A percentile compares a stretch with the other conserved stretches of the same genome.
Evolutionary conservation across 2,113 vertebrate genomes (phyloP).

Genomic region (Loxodonta africana): DNA sequence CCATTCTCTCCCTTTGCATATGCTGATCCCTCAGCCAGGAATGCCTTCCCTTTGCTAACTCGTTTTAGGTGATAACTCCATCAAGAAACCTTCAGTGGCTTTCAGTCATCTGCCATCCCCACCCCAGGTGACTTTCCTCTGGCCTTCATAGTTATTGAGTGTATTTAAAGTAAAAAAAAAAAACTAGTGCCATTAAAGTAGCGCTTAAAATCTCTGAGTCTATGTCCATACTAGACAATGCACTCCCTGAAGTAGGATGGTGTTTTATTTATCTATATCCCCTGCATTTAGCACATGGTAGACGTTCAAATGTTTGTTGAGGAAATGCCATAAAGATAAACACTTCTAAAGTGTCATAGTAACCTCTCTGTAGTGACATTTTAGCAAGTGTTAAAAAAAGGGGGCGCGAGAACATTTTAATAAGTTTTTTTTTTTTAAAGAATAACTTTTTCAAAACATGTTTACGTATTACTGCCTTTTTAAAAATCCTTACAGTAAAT

Average conservation of each 20-base stretch:
- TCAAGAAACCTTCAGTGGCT: background rate
- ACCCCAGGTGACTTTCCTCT: background rate
- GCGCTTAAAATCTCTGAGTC: background rate
- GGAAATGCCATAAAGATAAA: background rate
- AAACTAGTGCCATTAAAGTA: background rate
- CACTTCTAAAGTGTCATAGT: background rate
- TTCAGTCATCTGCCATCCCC: background rate
- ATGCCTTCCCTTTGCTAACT: background rate
- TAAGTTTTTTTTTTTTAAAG: background rate
- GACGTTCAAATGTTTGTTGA: background rate
- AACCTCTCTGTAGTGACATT: background rate
- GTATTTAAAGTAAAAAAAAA: background rate
- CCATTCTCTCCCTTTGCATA: background rate
- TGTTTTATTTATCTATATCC: background rate
- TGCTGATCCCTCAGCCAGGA: background rate
- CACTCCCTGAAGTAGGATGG: background rate
- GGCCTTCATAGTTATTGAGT: background rate
- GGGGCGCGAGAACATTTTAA: background rate
- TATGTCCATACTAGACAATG: background rate
- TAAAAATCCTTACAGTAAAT: conserved; percentile 4
- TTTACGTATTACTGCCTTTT: conserved; percentile 7
- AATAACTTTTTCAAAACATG: conserved; percentile 25
- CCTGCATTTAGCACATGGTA: background rate
- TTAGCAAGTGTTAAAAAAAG: background rate
- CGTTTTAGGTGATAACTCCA: background rate